Evolutionary conservation across 2,797 vertebrate species (phyloP).

Genomic region (Agapornis canus): DNA sequence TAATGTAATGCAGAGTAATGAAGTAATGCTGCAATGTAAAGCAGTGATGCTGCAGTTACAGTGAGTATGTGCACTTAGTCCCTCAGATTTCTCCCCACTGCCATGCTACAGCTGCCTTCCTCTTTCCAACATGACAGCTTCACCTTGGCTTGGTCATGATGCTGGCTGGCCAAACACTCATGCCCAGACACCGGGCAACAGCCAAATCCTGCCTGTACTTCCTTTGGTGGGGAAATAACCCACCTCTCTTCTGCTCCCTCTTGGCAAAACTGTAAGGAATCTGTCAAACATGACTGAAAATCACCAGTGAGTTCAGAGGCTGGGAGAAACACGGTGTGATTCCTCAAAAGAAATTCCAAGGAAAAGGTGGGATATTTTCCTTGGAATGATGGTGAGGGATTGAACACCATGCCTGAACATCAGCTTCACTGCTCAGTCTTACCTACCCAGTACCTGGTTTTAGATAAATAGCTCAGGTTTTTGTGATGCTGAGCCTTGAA

Average conservation of each 20-base stretch:
- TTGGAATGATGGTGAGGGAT: not conserved
- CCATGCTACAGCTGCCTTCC: not conserved
- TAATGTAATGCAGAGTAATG: accelerated
- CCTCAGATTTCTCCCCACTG: not conserved
- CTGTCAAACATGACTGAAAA: accelerated
- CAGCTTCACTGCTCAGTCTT: not conserved
- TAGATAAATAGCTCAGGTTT: not conserved
- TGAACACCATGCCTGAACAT: not conserved
- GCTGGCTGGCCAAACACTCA: not conserved
- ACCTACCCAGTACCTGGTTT: not conserved
- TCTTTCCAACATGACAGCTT: not conserved
- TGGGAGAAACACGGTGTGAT: not conserved
- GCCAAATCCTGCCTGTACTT: not conserved
- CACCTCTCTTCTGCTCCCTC: not conserved
- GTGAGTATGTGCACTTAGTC: not conserved
- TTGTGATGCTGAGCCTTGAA: not conserved
- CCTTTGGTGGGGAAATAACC: not conserved
- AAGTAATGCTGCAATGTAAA: accelerated
- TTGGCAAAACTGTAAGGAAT: not conserved
- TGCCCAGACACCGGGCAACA: accelerated
- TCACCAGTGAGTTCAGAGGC: not conserved
- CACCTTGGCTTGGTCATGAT: accelerated
- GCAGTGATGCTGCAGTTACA: accelerated
- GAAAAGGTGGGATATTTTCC: not conserved
- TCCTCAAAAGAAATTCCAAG: not conserved